A percentile compares a stretch with the other conserved stretches of the same genome.
phyloP scores from a whole-genome alignment of 2,113 vertebrate genomes.

The Chloropsis cyanopogon region DNA sequence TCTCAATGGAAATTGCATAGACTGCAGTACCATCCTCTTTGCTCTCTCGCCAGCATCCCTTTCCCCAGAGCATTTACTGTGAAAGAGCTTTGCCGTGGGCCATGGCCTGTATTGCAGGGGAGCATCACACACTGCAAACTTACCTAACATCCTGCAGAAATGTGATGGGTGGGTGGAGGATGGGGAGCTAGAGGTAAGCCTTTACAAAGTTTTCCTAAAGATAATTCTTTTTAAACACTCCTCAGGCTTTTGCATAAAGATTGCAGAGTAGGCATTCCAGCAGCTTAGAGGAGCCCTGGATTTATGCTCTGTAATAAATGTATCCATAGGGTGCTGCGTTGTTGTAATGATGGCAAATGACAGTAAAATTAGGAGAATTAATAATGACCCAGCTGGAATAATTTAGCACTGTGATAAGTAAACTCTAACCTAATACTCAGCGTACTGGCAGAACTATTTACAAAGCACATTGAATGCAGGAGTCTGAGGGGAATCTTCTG shows the following conservation, averaged over 20 bases:
- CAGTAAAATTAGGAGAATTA: constrained; percentile 48
- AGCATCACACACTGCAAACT: constrained; percentile 5
- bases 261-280: neutral
- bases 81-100: constrained; percentile 17
- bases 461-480: neutral
- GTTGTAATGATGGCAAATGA: constrained; percentile 26
- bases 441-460: neutral
- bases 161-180: neutral
- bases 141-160: neutral
- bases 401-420: constrained; percentile 39
- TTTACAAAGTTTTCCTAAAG: neutral
- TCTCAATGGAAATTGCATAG: neutral
- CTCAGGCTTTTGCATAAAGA: neutral
- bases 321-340: constrained; percentile 1
- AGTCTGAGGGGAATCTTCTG: constrained; percentile 32
- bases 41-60: neutral
- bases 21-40: neutral
- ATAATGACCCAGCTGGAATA: constrained; percentile 43
- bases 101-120: constrained; percentile 5
- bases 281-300: neutral
- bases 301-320: constrained; percentile 36
- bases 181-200: neutral
- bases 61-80: constrained; percentile 31
- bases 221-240: neutral
- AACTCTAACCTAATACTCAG: constrained; percentile 7